Evolutionary conservation across 1,140 invertebrate species (phyloP), one percentile per base, ranked within the genome.

Genomic region (Maconellicoccus hirsutus): DNA sequence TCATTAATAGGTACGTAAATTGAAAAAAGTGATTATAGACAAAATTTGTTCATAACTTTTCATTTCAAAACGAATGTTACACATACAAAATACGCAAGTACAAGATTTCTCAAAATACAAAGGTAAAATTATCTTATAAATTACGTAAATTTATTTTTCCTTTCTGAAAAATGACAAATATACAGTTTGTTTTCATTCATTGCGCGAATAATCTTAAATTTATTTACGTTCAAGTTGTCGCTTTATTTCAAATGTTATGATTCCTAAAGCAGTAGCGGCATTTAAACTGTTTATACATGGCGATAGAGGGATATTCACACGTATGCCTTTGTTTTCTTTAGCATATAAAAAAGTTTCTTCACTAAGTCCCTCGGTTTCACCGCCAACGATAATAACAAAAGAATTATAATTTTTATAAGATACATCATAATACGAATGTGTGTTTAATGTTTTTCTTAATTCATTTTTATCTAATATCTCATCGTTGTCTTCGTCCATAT

Each of bases 361-460:
- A 82, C 89, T 92, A 3, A 96, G 80, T 0, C 93, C 92, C 78
- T 89, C 84, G 19, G 90, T 93, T 81, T 96, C 94, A n/a, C 93
- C 92, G 23, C 93, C 92, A 75, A 96, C 82, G 38, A 96, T 82
- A 0, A 96, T 76, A 26, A 86, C 83, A 19, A 85, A 79, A 72
- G 83, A 80, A 61, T 82, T 76, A 4, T 78, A 78, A 39, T 77
- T 74, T 26, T 79, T 77, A 79, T 84, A 89, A 75, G 87, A 78
- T 7, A 86, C 76, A 39, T 80, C 76, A 78, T 85, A 86, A 79
- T 90, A 91, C 38, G 86, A 84, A 25, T 85, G 70, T 59, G 86
- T 38, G 22, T 16, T 16, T 22, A 73, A 19, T 25, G 74, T 71
- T 74, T 74, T 73, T 73, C 70, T 52, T 29, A 66, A 52, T 33